Conservation (phyloP, 1,140 invertebrate genomes). For the Lysiphlebus fabarum region DNA sequence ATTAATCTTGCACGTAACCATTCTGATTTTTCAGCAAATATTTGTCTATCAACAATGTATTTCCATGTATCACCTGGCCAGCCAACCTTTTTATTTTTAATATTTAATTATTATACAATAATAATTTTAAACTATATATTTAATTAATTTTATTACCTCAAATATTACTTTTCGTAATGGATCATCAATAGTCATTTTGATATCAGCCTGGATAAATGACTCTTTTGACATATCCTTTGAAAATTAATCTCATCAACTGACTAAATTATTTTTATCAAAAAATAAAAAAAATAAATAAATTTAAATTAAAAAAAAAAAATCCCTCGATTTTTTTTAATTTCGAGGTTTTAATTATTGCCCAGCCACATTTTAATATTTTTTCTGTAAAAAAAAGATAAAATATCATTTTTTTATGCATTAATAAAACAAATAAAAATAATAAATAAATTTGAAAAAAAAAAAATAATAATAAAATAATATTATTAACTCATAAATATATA, state of each 20-base stretch:
- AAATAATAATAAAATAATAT: no score
- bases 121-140: neutral
- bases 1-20: slow-evolving; percentile 61
- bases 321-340: slow-evolving; percentile 18
- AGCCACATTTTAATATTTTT: slow-evolving; percentile 22
- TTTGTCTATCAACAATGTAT: slow-evolving; percentile 41
- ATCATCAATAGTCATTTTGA: slow-evolving; percentile 5
- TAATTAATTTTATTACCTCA: slow-evolving; percentile 30
- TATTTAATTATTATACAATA: neutral
- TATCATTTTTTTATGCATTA: no score
- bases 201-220: slow-evolving; percentile 26
- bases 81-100: slow-evolving; percentile 35
- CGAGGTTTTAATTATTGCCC: slow-evolving; percentile 22
- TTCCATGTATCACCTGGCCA: slow-evolving; percentile 46
- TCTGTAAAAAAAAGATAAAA: slow-evolving; percentile 11
- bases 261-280: slow-evolving; percentile 2
- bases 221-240: slow-evolving; percentile 31
- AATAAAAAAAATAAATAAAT: no score
- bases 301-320: slow-evolving; percentile 23
- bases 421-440: no score
- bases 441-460: no score
- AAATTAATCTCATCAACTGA: neutral
- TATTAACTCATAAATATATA: no score
- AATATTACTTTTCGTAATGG: slow-evolving; percentile 34
- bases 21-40: slow-evolving; percentile 42